Base-by-base conservation (phyloP, 2,888 invertebrate genomes). In the Sthenelais limicola region DNA sequence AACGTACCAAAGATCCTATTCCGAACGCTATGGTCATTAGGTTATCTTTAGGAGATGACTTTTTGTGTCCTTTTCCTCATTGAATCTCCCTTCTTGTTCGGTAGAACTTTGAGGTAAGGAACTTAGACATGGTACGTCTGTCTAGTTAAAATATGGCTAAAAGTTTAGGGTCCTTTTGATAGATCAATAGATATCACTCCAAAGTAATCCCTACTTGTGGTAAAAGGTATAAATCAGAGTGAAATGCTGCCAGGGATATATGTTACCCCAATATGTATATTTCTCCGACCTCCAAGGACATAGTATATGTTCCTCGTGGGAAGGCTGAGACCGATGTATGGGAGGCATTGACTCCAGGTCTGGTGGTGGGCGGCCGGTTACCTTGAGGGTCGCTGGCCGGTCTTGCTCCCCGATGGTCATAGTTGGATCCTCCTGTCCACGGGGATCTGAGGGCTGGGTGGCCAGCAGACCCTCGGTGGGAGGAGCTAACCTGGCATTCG, bases 401-500 rank as follows among this genome's bases (percentile, higher is more conserved):
- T 21, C 52, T 15, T 32, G 32, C 32, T 4, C 30, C 30, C 56
- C 32, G 43, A 9, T 43, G 43, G 43, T 43, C 43, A 43, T 9
- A 43, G 43, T 12, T 43, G 43, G 43, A 43, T 9, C 12, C 9
- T 43, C 43, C 15, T n/a, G 49, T 24, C 56, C 56, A 56, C 21
- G 56, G 24, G 56, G 49, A 5, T 49, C 7, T 49, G 49, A 56
- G 56, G 56, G 30, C 32, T 33, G 26, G 28, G 30, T 56, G 32
- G 56, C 56, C 30, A 28, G 56, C 56, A 18, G 56, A 18, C 18
- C 56, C 18, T 18, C 4, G 56, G 56, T 56, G 56, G 56, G 56
- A n/a, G 56, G 56, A 24, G 56, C 56, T 56, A 56, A 56, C 56
- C 56, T 56, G 30, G 56, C 56, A 56, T 56, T 56, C 56, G 33